These are phyloP conservation scores for Candidula unifasciata DNA, from an alignment of 2,888 invertebrate genomes.

Conservation along the genomic window DNA sequence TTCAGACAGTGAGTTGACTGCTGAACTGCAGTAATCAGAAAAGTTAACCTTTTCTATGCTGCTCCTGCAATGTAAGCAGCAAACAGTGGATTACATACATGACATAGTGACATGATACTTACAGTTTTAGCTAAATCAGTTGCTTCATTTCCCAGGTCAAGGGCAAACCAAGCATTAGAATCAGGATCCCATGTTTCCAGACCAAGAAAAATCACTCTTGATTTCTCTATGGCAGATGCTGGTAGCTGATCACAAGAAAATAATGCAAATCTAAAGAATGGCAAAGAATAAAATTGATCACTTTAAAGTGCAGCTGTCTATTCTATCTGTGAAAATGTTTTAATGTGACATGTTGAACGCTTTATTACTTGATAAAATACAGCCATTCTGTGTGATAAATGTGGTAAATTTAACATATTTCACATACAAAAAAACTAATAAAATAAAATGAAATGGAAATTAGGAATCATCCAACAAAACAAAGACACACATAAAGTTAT, in stretches of 20 bases:
- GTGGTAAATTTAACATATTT: too few relatives aligned
- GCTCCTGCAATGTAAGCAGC: too few relatives aligned
- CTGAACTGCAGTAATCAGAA: too few relatives aligned
- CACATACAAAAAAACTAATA: too few relatives aligned
- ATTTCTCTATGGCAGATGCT: slow-evolving; percentile 59
- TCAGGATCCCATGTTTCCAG: slow-evolving; percentile 61
- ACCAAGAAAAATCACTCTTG: slow-evolving; percentile 71
- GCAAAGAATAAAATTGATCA: not conserved
- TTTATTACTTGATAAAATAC: too few relatives aligned
- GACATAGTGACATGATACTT: not conserved
- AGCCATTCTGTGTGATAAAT: too few relatives aligned
- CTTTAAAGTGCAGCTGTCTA: too few relatives aligned
- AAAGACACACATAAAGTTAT: too few relatives aligned
- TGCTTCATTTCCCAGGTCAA: slow-evolving; percentile 60
- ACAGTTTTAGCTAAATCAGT: slow-evolving; percentile 27
- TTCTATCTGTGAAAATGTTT: not conserved
- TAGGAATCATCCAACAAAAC: too few relatives aligned
- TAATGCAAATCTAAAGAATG: slow-evolving; percentile 50
- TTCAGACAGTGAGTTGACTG: too few relatives aligned
- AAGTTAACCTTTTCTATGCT: too few relatives aligned
- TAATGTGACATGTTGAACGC: not conserved
- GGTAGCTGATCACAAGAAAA: slow-evolving; percentile 64
- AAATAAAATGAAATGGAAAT: too few relatives aligned
- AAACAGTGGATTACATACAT: not conserved
- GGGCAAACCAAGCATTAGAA: slow-evolving; percentile 72